Conservation (phyloP, 2,113 vertebrate species). For the Otolemur garnettii region DNA sequence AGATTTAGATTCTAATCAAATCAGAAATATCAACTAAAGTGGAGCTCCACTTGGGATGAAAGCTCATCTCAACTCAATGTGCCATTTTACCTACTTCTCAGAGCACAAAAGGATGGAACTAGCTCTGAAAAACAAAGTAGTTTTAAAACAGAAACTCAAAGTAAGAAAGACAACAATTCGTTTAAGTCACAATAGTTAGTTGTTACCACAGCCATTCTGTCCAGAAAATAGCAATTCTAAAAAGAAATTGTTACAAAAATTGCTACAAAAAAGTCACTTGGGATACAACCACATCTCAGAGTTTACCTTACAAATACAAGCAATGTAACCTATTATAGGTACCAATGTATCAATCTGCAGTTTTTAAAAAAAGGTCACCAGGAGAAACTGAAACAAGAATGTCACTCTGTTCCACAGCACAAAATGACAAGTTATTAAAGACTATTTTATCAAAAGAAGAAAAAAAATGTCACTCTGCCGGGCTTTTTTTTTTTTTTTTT, state of each 20-base stretch:
- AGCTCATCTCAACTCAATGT: background rate
- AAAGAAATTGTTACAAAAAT: background rate
- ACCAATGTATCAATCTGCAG: too few relatives aligned
- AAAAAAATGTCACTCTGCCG: background rate
- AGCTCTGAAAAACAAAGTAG: constrained; percentile 21
- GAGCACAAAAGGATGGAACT: background rate
- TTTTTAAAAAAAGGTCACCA: background rate
- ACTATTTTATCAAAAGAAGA: constrained; percentile 55
- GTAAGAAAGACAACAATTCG: too few relatives aligned
- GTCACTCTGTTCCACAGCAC: background rate
- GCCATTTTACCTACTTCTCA: background rate
- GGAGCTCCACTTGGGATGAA: background rate
- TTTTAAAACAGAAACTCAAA: too few relatives aligned
- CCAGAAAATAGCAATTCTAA: constrained; percentile 16
- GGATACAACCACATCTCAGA: too few relatives aligned
- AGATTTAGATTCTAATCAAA: constrained; percentile 3
- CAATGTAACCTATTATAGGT: too few relatives aligned
- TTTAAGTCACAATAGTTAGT: too few relatives aligned
- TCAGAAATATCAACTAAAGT: constrained; percentile 22
- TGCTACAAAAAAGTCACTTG: background rate
- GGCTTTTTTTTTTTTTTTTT: too few relatives aligned
- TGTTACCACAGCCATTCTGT: background rate
- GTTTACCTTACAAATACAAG: too few relatives aligned
- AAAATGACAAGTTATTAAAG: constrained; percentile 32
- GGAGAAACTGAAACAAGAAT: background rate